Conservation (phyloP, 2,888 invertebrate species). For the Odontothrips loti region DNA sequence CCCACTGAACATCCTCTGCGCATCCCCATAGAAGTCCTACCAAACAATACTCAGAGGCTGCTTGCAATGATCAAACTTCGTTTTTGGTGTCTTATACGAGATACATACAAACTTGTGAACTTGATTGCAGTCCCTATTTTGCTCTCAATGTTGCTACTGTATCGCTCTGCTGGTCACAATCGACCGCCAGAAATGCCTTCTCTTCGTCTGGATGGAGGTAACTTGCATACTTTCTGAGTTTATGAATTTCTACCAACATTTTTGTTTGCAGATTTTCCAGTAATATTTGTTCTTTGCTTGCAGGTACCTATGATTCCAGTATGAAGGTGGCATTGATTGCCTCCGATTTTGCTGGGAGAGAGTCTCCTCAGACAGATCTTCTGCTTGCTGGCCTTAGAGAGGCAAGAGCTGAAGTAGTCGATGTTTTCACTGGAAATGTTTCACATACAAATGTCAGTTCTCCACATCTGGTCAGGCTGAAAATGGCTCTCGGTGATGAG, state of each 20-base stretch:
- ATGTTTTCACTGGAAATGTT: background rate
- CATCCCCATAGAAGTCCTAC: constrained; percentile 39
- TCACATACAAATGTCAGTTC: background rate
- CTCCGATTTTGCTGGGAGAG: constrained; percentile 27
- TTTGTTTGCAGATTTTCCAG: no score
- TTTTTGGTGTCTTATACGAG: constrained; percentile 61
- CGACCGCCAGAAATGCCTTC: constrained; percentile 61
- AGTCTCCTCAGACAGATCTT: background rate
- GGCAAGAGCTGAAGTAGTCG: background rate
- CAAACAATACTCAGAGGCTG: constrained; percentile 59
- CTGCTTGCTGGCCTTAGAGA: background rate
- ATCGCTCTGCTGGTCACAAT: constrained; percentile 59
- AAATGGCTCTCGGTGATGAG: background rate
- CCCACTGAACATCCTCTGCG: constrained; percentile 45
- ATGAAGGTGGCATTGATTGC: constrained; percentile 28
- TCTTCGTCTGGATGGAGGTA: constrained; percentile 56
- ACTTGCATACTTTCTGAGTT: constrained; percentile 39
- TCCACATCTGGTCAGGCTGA: background rate
- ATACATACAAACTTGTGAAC: constrained; percentile 67
- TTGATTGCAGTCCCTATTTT: constrained; percentile 67
- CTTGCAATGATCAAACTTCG: constrained; percentile 64
- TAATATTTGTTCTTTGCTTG: constrained; percentile 40
- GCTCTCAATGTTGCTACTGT: constrained; percentile 64
- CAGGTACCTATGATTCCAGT: constrained; percentile 24
- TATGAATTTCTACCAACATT: background rate